Evolutionary conservation across 2,113 vertebrate species (phyloP), one percentile per base, ranked within the genome.

Genomic region (Symphodus melops): DNA sequence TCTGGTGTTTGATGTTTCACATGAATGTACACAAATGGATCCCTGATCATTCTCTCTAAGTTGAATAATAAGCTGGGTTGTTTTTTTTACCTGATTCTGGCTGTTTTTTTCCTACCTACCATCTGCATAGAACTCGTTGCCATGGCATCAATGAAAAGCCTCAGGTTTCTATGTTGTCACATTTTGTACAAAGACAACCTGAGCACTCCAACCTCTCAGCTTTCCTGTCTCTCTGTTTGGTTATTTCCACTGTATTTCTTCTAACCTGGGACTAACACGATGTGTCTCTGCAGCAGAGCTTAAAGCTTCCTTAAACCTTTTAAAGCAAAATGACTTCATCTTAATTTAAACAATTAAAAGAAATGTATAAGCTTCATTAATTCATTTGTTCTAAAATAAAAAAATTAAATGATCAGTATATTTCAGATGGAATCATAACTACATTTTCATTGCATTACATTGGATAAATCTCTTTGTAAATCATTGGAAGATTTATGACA

Each of bases 91-190:
- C 77, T 79, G 61, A 82, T 73, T 83, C 20, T 23, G 42, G 23
- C 58, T 63, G 52, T 56, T 63, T 77, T 77, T 51, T 71, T 33
- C 33, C 63, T 56, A 67, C 28, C 58, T 72, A 49, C 66, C 14
- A 44, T 57, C 52, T 71, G 41, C 67, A 77, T 54, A 12, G 46
- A 79, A 25, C 77, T 44, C 51, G 88, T 90, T 90, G 88, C 86
- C 85, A 92, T 88, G 87, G 86, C 63, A 72, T 71, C 86, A 39
- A 33, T 55, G 70, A 81, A 68, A 83, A 79, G 71, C 67, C 60
- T 83, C 52, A 79, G 63, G 72, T 85, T 71, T 74, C 36, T 59
- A 77, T 37, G 69, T 79, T 82, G 85, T 85, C 81, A 72, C 78
- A 78, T 81, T 84, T 82, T 83, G 56, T 85, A 84, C 68, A 77